Conservation (phyloP, 2,888 invertebrate species). For the Helicoverpa assulta region DNA sequence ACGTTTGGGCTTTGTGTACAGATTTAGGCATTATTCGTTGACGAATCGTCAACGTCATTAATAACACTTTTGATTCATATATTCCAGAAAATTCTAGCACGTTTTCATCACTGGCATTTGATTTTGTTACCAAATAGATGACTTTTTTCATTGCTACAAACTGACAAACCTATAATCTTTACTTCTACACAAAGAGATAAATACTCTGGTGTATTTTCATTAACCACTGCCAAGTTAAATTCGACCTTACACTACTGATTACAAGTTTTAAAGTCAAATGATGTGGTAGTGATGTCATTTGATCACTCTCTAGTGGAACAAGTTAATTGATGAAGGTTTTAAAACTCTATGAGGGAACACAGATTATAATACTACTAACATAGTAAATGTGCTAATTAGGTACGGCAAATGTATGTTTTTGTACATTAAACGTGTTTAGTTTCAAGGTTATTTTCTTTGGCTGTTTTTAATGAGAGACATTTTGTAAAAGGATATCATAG, state of each 20-base stretch:
- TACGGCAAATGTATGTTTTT: not conserved
- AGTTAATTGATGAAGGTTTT: slow-evolving; percentile 35
- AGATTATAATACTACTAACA: slow-evolving; percentile 10
- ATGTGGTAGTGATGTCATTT: slow-evolving; percentile 23
- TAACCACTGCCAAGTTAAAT: slow-evolving; percentile 13
- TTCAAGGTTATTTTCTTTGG: not conserved
- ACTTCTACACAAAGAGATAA: slow-evolving; percentile 17
- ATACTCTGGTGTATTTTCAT: slow-evolving; percentile 31
- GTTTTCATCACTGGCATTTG: too few relatives aligned
- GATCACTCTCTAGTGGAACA: slow-evolving; percentile 33
- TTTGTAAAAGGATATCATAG: not conserved
- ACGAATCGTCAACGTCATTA: too few relatives aligned
- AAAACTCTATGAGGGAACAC: slow-evolving; percentile 18
- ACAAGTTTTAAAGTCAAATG: slow-evolving; percentile 33
- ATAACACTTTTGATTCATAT: too few relatives aligned
- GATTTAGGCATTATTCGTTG: too few relatives aligned
- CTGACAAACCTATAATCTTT: slow-evolving; percentile 24
- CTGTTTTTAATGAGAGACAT: not conserved
- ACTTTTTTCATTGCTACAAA: slow-evolving; percentile 6
- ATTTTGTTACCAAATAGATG: too few relatives aligned
- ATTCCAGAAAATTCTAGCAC: too few relatives aligned
- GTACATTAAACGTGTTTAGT: not conserved
- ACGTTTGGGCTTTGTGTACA: too few relatives aligned
- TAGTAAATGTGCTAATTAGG: slow-evolving; percentile 14
- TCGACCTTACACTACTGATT: rapidly evolving